phyloP scores from a whole-genome alignment of 1,140 invertebrate species.

The Tetragonula clypearis region DNA sequence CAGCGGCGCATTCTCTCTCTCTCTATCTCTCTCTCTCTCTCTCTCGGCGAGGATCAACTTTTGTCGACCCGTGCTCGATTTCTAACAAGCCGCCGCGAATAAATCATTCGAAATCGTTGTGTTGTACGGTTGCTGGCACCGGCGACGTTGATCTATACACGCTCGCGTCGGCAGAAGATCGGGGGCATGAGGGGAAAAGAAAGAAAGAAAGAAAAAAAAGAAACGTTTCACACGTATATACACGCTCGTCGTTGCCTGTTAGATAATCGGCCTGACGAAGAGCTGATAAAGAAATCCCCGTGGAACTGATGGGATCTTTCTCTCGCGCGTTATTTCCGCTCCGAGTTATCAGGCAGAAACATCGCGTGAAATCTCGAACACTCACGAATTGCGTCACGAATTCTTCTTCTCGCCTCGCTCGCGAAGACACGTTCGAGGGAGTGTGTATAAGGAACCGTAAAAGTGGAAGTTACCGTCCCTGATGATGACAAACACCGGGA shows the following conservation, averaged over 20 bases:
- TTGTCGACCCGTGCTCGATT: conserved; percentile 64
- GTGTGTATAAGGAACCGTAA: neutral
- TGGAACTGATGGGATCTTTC: conserved; percentile 29
- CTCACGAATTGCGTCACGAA: neutral
- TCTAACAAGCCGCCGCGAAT: conserved; percentile 54
- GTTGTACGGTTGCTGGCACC: neutral
- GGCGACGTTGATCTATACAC: conserved; percentile 53
- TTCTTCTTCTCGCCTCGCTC: neutral
- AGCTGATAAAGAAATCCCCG: conserved; percentile 50
- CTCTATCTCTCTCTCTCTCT: neutral
- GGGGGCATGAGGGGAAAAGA: neutral
- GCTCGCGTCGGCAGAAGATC: conserved; percentile 2
- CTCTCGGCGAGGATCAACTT: conserved; percentile 56
- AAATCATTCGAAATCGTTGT: conserved; percentile 54
- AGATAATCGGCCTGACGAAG: conserved; percentile 46
- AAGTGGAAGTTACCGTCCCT: neutral
- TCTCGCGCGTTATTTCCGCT: neutral
- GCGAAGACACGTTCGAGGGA: neutral
- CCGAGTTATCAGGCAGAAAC: conserved; percentile 15
- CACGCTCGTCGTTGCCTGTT: neutral
- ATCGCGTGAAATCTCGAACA: conserved; percentile 44
- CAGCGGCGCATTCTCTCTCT: conserved; percentile 41
- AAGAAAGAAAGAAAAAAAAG: conserved; percentile 7
- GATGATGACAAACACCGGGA: too few species aligned
- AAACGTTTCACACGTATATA: conserved; percentile 23